These are phyloP conservation scores for Miltochrista miniata DNA, from an alignment of 2,888 invertebrate species.

Conservation along the genomic window DNA sequence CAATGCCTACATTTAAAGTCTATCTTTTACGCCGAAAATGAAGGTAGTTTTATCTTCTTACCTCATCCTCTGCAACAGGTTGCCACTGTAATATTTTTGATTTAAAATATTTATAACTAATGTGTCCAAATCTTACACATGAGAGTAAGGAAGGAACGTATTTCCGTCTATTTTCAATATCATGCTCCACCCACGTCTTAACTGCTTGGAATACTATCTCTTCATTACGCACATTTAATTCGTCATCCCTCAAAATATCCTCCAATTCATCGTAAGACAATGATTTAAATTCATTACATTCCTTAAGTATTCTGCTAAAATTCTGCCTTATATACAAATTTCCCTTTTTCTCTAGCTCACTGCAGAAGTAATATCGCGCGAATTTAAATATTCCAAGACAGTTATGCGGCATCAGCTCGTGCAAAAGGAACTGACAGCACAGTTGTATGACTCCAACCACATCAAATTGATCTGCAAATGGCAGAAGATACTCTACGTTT, in stretches of 20 bases:
- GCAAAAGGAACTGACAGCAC: constrained; percentile 86
- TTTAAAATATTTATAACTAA: constrained; percentile 83
- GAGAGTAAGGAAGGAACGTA: constrained; percentile 84
- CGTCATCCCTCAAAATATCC: constrained; percentile 87
- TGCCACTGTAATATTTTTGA: constrained; percentile 82
- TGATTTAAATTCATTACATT: constrained; percentile 86
- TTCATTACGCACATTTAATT: constrained; percentile 88
- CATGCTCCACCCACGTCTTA: constrained; percentile 87
- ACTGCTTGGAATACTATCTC: constrained; percentile 90
- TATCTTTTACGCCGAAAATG: background rate
- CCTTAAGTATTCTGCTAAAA: constrained; percentile 84
- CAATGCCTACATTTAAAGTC: background rate
- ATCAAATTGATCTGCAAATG: constrained; percentile 89
- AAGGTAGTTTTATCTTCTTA: constrained; percentile 32
- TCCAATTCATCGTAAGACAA: constrained; percentile 85
- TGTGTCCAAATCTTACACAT: constrained; percentile 87
- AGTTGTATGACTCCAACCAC: constrained; percentile 88
- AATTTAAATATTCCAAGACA: constrained; percentile 89
- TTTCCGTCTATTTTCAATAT: constrained; percentile 77
- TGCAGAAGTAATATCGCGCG: constrained; percentile 88
- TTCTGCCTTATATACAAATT: constrained; percentile 83
- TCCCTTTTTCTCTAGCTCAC: constrained; percentile 85
- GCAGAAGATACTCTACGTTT: constrained; percentile 88
- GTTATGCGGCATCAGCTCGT: constrained; percentile 86
- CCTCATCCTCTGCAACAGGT: constrained; percentile 78